Conservation (phyloP, 2,113 vertebrate species). For the Sphyrna mokarran region DNA sequence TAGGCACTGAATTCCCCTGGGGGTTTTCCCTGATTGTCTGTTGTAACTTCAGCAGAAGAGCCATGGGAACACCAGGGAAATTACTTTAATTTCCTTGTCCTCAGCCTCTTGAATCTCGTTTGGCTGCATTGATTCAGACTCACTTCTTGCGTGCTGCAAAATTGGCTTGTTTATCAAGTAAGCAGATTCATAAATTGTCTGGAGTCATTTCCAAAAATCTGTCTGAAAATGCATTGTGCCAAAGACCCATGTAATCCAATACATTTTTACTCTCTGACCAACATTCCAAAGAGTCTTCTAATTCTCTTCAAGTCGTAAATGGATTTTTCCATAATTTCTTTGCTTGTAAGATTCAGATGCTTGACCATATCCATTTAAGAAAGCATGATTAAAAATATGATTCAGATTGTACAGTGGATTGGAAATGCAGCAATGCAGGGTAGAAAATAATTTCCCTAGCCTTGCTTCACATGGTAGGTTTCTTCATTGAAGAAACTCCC, state of each 20-base stretch:
- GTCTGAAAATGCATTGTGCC: not conserved
- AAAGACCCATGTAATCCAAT: not conserved
- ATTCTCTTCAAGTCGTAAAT: not conserved
- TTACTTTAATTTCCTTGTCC: not conserved
- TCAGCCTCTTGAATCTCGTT: not conserved
- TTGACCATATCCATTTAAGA: not conserved
- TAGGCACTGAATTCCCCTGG: no score
- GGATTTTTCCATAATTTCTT: not conserved
- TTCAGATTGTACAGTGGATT: not conserved
- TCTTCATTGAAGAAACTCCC: not conserved
- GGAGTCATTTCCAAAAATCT: not conserved
- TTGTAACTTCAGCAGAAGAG: not conserved
- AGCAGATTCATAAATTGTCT: constrained; percentile 24
- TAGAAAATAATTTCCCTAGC: no score
- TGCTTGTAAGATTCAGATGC: not conserved
- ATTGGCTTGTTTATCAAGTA: constrained; percentile 1
- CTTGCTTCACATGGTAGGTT: not conserved
- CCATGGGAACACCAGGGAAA: not conserved
- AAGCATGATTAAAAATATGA: not conserved
- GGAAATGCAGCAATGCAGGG: not conserved
- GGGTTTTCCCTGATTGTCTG: not conserved
- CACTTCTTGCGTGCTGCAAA: not conserved
- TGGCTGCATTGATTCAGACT: not conserved
- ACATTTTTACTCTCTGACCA: not conserved
- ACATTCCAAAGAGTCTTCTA: not conserved